Evolutionary conservation across 2,797 vertebrate species (phyloP), one percentile per base, ranked within the genome.

Genomic region (Champsocephalus gunnari): DNA sequence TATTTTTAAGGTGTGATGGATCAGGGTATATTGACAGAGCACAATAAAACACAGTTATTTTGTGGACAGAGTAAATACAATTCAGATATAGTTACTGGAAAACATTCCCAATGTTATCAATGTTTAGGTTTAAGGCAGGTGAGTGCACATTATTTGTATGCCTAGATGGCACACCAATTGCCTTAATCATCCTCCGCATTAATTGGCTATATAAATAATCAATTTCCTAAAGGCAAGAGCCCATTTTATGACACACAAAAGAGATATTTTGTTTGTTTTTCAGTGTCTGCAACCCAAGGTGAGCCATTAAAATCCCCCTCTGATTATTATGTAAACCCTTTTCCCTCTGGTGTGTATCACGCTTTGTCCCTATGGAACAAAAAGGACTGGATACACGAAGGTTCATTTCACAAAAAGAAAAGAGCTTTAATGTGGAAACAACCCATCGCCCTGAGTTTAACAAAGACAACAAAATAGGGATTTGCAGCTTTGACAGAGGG

Each of bases 391-490:
- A 79, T 83, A 54, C 84, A 86, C 6, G 2, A 85, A 73, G 84
- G 82, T 90, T 89, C 84, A 79, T 91, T 93, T 87, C 88, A 83
- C 86, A 80, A 87, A 86, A 70, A 87, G 75, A 87, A 89, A 85
- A 77, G 84, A 28, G 75, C 69, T 88, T 47, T 82, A 82, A 81
- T 83, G 81, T 87, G 87, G 85, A 93, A 92, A 89, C 80, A 91
- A 81, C 74, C 69, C 49, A 85, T 81, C 55, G 28, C 74, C 73
- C 78, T 84, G 79, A 86, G 79, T 77, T 87, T 80, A 82, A 77
- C 71, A 75, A 65, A 77, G 71, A 76, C 57, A 43, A 47, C 64
- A 77, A 73, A 53, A 70, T 4, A 38, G 54, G 76, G 51, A 85
- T 79, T 86, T 82, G 75, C 61, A 75, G 80, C 57, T 60, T 13